Base-by-base conservation (phyloP, 2,888 invertebrate genomes). In the Marronus borbonicus region DNA sequence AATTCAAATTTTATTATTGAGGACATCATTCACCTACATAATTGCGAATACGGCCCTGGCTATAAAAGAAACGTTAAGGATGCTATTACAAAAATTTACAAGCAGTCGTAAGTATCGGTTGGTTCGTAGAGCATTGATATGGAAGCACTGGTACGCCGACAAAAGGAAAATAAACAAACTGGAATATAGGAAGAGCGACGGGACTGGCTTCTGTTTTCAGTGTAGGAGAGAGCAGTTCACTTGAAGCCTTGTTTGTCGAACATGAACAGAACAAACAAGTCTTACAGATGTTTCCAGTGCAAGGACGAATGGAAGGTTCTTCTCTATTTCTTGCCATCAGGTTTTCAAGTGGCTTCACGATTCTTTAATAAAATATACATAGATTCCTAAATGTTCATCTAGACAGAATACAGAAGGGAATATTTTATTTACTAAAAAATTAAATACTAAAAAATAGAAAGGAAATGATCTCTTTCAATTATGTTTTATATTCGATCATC, bases 241-340 rank as follows among this genome's bases (percentile, higher is more conserved):
- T 74, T 74, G 44, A 70, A 77, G 76, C 66, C 75, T 52, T 77
- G 76, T 79, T 79, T 79, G 76, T 75, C 77, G 76, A 74, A 69
- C 79, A 70, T 50, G 72, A 79, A 72, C 72, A 65, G 78, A 72
- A 76, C 75, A 80, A 80, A 78, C 76, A 79, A 80, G 78, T 60
- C 72, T 60, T 76, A 60, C 76, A 76, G 52, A 66, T 76, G 76
- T 76, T 76, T 66, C 68, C 68, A 55, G 39, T 44, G 66, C 76
- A 76, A 76, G 76, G 76, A 68, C 76, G 76, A 76, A 55, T 49
- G 28, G 55, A 68, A 66, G 76, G 39, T 66, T 76, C 49, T 76
- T 76, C 44, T 76, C 31, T 50, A 44, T 64, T 66, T 44, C 58
- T 69, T 70, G 20, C 14, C 44, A 60, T 72, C 70, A 60, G 44